Evolutionary conservation across 2,797 vertebrate genomes (phyloP).

Genomic region (Mormyrops attenuatus): DNA sequence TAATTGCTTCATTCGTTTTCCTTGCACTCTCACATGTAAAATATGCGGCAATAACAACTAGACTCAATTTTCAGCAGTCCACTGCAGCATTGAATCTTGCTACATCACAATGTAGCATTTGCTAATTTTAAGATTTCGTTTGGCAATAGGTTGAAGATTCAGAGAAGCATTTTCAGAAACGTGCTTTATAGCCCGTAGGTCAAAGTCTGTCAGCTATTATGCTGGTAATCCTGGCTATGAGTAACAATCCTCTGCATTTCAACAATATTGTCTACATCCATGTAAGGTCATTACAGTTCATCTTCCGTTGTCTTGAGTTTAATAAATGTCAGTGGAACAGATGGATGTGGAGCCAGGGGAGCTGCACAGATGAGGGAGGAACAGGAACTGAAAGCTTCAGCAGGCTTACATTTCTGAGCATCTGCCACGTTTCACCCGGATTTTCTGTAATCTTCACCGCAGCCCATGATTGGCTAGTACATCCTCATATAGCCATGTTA

Average conservation of each 20-base stretch:
- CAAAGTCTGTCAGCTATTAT: neutral
- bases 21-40: neutral
- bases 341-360: neutral
- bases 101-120: neutral
- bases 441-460: neutral
- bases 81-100: neutral
- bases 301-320: neutral
- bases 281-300: neutral
- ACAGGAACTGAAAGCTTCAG: neutral
- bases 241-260: neutral
- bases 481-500: neutral
- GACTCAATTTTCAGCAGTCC: neutral
- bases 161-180: neutral
- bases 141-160: neutral
- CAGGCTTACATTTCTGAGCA: neutral
- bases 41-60: neutral
- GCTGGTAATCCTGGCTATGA: neutral
- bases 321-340: neutral
- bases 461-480: neutral
- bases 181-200: neutral
- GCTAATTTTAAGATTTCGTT: neutral
- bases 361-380: neutral
- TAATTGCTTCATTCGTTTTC: neutral
- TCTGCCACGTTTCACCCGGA: neutral
- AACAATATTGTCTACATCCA: neutral